A percentile compares a stretch with the other conserved stretches of the same genome.
Evolutionary conservation across 2,888 invertebrate species (phyloP).

Genomic region (Dynastes tityus): DNA sequence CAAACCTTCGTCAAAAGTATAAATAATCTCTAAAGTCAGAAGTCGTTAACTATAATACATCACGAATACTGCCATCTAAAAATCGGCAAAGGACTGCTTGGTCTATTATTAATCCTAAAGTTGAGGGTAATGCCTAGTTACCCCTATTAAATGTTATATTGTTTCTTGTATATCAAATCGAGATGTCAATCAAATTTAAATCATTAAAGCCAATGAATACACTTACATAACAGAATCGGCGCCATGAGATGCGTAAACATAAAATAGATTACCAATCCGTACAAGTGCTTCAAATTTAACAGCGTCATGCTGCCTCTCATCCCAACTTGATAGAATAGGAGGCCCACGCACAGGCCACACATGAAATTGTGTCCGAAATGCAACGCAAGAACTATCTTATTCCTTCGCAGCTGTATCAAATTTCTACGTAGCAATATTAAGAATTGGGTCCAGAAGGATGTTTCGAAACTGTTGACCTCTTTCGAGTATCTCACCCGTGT

Average conservation of each 20-base stretch:
- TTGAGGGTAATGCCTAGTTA: no score
- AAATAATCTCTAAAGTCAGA: no score
- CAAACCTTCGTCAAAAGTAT: no score
- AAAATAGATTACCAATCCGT: conserved; percentile 39
- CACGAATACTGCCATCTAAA: no score
- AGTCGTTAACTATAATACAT: no score
- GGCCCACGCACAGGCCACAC: conserved; percentile 42
- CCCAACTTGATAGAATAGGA: conserved; percentile 47
- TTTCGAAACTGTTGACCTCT: not conserved
- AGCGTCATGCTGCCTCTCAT: conserved; percentile 24
- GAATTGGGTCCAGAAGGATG: conserved; percentile 46
- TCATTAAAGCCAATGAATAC: no score
- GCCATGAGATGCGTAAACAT: conserved; percentile 48
- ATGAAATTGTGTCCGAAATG: conserved; percentile 48
- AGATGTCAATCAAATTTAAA: no score
- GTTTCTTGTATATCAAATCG: no score
- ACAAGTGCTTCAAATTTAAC: conserved; percentile 38
- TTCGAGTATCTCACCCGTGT: not conserved
- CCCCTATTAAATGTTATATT: no score
- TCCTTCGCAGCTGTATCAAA: conserved; percentile 45
- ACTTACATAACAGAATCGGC: conserved; percentile 51
- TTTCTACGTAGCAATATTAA: conserved; percentile 36
- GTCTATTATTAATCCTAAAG: no score
- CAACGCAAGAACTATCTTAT: conserved; percentile 40
- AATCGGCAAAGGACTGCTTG: no score